Percentiles rank a stretch among this genome's conserved stretches.
Conservation (phyloP, 2,888 invertebrate species). For the Drosophila quinaria region DNA sequence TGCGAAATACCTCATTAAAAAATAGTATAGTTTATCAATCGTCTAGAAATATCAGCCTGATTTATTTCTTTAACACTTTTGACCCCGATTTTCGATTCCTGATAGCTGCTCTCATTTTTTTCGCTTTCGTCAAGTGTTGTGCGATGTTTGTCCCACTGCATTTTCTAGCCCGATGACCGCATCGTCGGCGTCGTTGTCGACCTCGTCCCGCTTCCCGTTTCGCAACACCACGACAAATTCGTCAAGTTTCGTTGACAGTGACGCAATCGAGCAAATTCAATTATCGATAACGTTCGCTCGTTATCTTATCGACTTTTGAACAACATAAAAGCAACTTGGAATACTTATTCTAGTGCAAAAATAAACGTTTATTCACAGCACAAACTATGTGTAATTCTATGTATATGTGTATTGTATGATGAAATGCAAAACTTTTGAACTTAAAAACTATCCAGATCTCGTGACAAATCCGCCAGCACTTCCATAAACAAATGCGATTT, state of each 20-base stretch:
- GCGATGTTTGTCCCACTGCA: slow-evolving; percentile 10
- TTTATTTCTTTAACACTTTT: too few relatives aligned
- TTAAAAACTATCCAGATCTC: slow-evolving; percentile 83
- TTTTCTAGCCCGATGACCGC: slow-evolving; percentile 22
- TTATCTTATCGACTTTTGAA: slow-evolving; percentile 48
- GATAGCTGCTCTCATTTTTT: background rate
- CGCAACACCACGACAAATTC: slow-evolving; percentile 30
- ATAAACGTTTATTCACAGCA: slow-evolving; percentile 50
- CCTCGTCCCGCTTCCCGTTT: slow-evolving; percentile 38
- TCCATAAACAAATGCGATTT: slow-evolving; percentile 85
- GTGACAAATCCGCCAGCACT: slow-evolving; percentile 84
- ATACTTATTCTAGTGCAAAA: slow-evolving; percentile 47
- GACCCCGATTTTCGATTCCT: too few relatives aligned
- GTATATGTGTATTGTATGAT: slow-evolving; percentile 13
- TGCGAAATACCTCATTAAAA: too few relatives aligned
- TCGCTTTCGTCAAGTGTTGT: slow-evolving; percentile 2
- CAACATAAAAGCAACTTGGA: slow-evolving; percentile 15
- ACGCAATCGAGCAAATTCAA: slow-evolving; percentile 40
- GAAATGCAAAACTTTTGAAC: slow-evolving; percentile 27
- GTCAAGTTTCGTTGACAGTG: slow-evolving; percentile 33
- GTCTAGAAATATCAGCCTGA: too few relatives aligned
- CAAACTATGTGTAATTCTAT: slow-evolving; percentile 12
- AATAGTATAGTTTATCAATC: too few relatives aligned
- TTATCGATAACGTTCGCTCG: slow-evolving; percentile 39
- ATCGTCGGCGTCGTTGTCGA: slow-evolving; percentile 17